Evolutionary conservation across 2,888 invertebrate genomes (phyloP).

Genomic region (Erebia epiphron): DNA sequence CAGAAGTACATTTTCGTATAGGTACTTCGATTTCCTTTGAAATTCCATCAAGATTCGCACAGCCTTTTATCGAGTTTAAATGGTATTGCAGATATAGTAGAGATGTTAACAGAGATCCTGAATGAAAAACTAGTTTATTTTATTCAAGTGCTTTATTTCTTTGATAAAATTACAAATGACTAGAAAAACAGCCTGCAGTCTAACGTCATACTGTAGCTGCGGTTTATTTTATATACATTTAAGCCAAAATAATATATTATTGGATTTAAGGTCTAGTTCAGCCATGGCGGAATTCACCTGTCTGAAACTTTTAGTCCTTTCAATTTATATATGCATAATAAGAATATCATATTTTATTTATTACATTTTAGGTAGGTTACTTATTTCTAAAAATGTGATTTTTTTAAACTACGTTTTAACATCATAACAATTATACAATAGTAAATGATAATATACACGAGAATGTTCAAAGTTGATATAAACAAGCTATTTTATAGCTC

Average conservation of each 20-base stretch:
- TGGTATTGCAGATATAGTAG: not conserved
- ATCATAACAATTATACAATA: not conserved
- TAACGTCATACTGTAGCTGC: not conserved
- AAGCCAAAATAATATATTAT: not conserved
- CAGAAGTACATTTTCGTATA: too few species aligned
- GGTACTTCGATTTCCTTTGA: not conserved
- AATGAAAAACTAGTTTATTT: slow-evolving; percentile 16
- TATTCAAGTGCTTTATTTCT: slow-evolving; percentile 35
- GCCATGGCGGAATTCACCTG: not conserved
- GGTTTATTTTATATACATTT: slow-evolving; percentile 1
- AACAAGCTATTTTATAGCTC: slow-evolving; percentile 32
- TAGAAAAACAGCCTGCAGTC: slow-evolving; percentile 39
- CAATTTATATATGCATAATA: too few species aligned
- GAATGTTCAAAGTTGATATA: slow-evolving; percentile 23
- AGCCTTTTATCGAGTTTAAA: not conserved
- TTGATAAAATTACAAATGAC: slow-evolving; percentile 46
- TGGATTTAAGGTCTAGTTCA: not conserved
- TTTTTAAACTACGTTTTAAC: not conserved
- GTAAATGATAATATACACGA: slow-evolving; percentile 13
- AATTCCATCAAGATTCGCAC: not conserved
- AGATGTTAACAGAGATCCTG: slow-evolving; percentile 6
- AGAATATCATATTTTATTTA: too few species aligned
- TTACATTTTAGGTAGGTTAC: too few species aligned
- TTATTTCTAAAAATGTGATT: too few species aligned
- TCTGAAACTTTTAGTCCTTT: too few species aligned